A percentile compares a stretch with the other conserved stretches of the same genome.
These are phyloP conservation scores for Nestor notabilis DNA, from an alignment of 2,113 vertebrate genomes.

Conservation along the genomic window DNA sequence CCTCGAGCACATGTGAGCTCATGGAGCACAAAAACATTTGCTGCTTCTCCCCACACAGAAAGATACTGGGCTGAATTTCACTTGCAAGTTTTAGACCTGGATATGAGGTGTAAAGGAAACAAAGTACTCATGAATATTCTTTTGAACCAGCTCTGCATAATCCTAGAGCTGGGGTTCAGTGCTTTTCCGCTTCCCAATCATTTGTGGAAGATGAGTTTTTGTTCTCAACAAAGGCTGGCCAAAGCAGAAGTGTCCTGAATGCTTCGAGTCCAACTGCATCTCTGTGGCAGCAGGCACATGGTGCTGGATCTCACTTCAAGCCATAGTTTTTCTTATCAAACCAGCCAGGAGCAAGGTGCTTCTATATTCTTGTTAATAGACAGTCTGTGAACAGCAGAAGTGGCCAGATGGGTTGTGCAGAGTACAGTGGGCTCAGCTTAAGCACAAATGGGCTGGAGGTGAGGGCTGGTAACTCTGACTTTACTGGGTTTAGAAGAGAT, in stretches of 20 bases:
- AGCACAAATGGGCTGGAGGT: not conserved
- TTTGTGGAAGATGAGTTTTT: not conserved
- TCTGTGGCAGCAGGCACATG: not conserved
- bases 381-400: not conserved
- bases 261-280: not conserved
- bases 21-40: not conserved
- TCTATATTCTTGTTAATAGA: rapidly evolving
- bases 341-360: not conserved
- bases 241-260: not conserved
- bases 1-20: not conserved
- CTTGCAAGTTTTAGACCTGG: not conserved
- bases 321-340: not conserved
- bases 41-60: not conserved
- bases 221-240: rapidly evolving
- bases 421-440: not conserved
- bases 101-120: not conserved
- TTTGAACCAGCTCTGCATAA: not conserved
- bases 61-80: not conserved
- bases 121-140: not conserved
- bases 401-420: not conserved
- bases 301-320: not conserved
- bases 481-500: not conserved
- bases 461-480: not conserved
- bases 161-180: not conserved
- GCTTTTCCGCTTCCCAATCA: not conserved